Base-by-base conservation (phyloP, 2,888 invertebrate species). In the Lysandra bellargus region DNA sequence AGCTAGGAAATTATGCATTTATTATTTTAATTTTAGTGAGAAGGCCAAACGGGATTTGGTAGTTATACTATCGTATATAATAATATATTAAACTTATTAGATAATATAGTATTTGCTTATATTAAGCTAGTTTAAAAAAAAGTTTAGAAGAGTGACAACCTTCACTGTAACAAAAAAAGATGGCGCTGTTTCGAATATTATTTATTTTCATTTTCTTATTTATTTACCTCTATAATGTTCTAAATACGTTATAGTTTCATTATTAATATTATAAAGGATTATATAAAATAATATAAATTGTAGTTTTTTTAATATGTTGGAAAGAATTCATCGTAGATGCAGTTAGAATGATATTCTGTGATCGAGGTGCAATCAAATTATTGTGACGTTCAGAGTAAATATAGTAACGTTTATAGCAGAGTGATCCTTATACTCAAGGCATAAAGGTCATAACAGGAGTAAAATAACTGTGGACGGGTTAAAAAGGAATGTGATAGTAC, bases 321-420 rank as follows among this genome's bases (percentile, higher is more conserved):
- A 44, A 49, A 49, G 69, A 53, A 44, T 75, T 49, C 75, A 75
- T 75, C 75, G 1, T 49, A 75, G 75, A 75, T 75, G 75, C 23
- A 75, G 49, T 75, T 23, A 14, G 74, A n/a, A n/a, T 37, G 4
- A 9, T 23, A 23, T 23, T 40, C 40, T 74, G 49, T 49, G 75
- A 75, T 75, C 4, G 49, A n/a, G 75, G 23, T n/a, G 74, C 33
- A 12, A 23, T n/a, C 6, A 61, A 61, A 61, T 60, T 49, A 49
- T 37, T 49, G 49, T 49, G 9, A 49, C 49, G 17, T 57, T 57
- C 57, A 17, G 57, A 57, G 57, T 57, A 17, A 57, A 3, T 53
- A 17, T 57, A 4, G 53, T 17, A 4, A 17, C 57, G 4, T 57
- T 57, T 57, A 1, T 57, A 17, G 49, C 49, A 49, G 6, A 49